Conservation (phyloP, 1,140 invertebrate species). For the Ylistrum balloti region DNA sequence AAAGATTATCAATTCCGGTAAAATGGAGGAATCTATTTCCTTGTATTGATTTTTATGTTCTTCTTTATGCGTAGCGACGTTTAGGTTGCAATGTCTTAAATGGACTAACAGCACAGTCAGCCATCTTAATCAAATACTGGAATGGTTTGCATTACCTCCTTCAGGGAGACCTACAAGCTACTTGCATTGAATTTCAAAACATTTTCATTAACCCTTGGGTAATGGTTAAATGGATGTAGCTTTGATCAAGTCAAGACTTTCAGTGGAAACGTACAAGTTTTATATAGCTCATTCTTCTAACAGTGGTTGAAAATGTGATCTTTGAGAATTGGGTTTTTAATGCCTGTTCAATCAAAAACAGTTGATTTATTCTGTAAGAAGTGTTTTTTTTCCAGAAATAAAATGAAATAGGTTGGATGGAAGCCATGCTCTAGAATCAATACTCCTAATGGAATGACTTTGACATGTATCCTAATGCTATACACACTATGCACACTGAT, state of each 20-base stretch:
- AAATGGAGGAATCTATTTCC: slow-evolving; percentile 47
- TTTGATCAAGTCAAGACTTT: neutral
- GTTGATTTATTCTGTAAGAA: slow-evolving; percentile 5
- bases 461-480: neutral
- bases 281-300: neutral
- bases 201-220: slow-evolving; percentile 33
- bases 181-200: slow-evolving; percentile 23
- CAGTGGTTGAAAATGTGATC: neutral
- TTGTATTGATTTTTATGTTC: slow-evolving; percentile 5
- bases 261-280: neutral
- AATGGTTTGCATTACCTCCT: neutral
- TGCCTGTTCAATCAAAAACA: neutral
- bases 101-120: neutral
- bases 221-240: neutral
- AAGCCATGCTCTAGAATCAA: neutral
- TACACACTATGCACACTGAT: no score
- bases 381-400: neutral
- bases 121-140: slow-evolving; percentile 38
- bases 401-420: slow-evolving; percentile 5
- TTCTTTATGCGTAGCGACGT: slow-evolving; percentile 22
- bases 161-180: neutral
- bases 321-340: slow-evolving; percentile 21
- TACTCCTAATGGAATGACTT: slow-evolving; percentile 9
- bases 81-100: slow-evolving; percentile 27
- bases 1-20: slow-evolving; percentile 60